Percentiles rank a stretch among this genome's conserved stretches.
Evolutionary conservation across 2,888 invertebrate genomes (phyloP).

Genomic region (Rhingia campestris): DNA sequence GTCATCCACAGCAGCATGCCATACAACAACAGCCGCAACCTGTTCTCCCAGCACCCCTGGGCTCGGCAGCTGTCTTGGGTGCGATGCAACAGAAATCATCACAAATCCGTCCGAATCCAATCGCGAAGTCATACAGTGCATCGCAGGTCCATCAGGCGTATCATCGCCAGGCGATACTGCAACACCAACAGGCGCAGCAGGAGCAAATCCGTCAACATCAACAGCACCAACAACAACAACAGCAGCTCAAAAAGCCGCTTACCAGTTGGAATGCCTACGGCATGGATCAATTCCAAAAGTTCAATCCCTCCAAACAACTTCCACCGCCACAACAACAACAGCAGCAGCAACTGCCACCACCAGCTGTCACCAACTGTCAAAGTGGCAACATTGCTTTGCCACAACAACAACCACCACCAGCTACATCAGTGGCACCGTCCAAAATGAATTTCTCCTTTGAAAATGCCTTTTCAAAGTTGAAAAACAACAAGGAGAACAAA

Average conservation of each 20-base stretch:
- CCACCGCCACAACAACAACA: constrained; percentile 73
- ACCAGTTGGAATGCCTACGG: constrained; percentile 81
- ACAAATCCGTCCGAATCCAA: constrained; percentile 76
- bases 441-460: constrained; percentile 65
- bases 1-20: constrained; percentile 54
- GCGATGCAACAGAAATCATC: constrained; percentile 65
- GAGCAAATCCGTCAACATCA: constrained; percentile 74
- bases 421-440: neutral
- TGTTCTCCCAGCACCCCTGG: constrained; percentile 68
- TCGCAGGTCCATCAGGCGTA: constrained; percentile 80
- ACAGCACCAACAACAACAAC: constrained; percentile 74
- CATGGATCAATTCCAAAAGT: constrained; percentile 77
- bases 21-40: constrained; percentile 75
- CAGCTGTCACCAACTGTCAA: constrained; percentile 38
- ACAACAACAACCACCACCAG: constrained; percentile 36
- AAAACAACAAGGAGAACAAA: constrained; percentile 71
- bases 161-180: constrained; percentile 77
- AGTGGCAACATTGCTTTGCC: neutral
- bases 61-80: constrained; percentile 58
- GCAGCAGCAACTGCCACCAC: constrained; percentile 70
- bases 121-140: constrained; percentile 81
- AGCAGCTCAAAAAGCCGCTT: constrained; percentile 80
- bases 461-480: constrained; percentile 57
- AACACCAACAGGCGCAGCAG: constrained; percentile 77
- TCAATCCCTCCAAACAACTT: neutral